Evolutionary conservation across 2,113 vertebrate genomes (phyloP).

Genomic region (Pelvicachromis taeniatus): DNA sequence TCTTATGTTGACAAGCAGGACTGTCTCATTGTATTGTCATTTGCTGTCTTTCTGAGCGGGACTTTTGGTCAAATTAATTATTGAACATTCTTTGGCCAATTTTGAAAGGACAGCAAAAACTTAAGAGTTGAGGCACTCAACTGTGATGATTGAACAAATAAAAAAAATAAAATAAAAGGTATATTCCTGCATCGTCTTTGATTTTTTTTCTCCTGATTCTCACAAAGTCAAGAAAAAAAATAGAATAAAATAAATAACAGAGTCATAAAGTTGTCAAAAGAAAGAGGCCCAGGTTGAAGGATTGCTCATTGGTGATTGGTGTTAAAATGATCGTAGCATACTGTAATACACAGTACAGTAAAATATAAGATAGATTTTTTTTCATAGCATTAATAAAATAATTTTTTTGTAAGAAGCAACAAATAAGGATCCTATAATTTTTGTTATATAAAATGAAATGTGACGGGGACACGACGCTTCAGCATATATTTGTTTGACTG

Average conservation of each 20-base stretch:
- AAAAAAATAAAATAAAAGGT: neutral
- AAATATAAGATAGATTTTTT: neutral
- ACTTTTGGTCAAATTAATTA: neutral
- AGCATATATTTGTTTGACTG: neutral
- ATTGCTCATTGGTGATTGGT: too few relatives aligned
- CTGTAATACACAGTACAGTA: neutral
- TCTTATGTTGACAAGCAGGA: neutral
- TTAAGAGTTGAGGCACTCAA: neutral
- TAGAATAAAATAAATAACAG: neutral
- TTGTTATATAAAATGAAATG: neutral
- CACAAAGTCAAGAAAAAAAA: neutral
- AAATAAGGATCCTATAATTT: neutral
- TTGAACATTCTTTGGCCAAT: neutral
- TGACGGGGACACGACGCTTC: neutral
- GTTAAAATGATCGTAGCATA: neutral
- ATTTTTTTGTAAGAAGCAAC: neutral
- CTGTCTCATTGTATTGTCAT: neutral
- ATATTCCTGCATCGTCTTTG: neutral
- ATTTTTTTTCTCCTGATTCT: neutral
- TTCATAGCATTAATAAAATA: neutral
- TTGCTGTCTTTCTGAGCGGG: neutral
- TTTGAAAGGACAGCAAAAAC: neutral
- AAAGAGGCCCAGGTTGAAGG: neutral
- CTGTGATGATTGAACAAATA: neutral
- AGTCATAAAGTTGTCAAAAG: neutral